Conservation (phyloP, 2,797 vertebrate genomes). For the Scomberomorus guttatus region DNA sequence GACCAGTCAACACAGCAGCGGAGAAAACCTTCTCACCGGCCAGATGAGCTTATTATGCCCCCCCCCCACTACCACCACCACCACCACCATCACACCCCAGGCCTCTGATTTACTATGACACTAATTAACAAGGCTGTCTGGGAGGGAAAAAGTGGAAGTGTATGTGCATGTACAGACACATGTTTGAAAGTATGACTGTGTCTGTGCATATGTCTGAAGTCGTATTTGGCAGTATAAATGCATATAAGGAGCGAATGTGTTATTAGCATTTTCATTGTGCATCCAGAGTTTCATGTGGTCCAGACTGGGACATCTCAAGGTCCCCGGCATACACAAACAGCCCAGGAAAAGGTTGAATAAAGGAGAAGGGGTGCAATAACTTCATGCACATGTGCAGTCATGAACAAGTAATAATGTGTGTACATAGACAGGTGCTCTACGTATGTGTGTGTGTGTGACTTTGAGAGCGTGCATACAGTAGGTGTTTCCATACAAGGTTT, state of each 20-base stretch:
- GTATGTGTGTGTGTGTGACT: background rate
- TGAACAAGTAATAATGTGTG: conserved; percentile 12
- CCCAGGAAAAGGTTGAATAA: conserved; percentile 44
- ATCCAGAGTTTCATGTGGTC: background rate
- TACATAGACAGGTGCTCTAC: background rate
- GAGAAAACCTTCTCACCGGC: conserved; percentile 53
- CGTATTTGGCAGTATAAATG: conserved; percentile 13
- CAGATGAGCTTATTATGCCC: conserved; percentile 72
- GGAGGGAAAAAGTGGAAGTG: conserved; percentile 20
- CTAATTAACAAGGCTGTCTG: conserved; percentile 69
- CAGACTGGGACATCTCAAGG: conserved; percentile 45
- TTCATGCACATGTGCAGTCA: conserved; percentile 1
- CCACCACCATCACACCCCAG: conserved; percentile 49
- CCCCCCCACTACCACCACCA: too few relatives aligned
- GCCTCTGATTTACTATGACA: conserved; percentile 76
- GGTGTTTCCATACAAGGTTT: background rate
- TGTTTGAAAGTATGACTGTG: conserved; percentile 13
- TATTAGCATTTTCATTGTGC: conserved; percentile 39
- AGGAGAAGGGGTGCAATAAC: conserved; percentile 29
- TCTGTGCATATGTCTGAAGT: conserved; percentile 37
- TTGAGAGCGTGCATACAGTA: background rate
- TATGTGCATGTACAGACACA: conserved; percentile 15
- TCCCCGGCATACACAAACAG: conserved; percentile 34
- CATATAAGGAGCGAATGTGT: conserved; percentile 18
- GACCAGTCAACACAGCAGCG: conserved; percentile 55